Conservation (phyloP, 2,113 vertebrate species). For the Apodemus sylvaticus region DNA sequence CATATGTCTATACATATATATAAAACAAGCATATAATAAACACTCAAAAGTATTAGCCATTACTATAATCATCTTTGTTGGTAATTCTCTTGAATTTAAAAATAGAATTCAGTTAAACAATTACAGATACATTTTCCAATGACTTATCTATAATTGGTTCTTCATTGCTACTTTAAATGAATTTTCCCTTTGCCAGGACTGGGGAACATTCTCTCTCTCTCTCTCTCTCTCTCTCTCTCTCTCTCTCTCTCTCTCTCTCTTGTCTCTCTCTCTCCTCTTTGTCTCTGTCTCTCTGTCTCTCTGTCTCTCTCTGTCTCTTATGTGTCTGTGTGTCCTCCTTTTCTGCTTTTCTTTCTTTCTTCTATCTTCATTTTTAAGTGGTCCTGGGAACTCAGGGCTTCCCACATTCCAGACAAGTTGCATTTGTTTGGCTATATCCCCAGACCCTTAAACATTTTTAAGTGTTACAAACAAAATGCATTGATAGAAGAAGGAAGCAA, state of each 20-base stretch:
- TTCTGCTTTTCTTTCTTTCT: neutral
- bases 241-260: neutral
- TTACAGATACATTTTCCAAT: slow-evolving; percentile 16
- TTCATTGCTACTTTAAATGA: slow-evolving; percentile 1
- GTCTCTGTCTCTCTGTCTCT: neutral
- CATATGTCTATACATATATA: neutral
- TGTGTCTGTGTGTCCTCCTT: neutral
- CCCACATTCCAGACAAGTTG: neutral
- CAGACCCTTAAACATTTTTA: slow-evolving; percentile 21
- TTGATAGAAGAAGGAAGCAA: neutral
- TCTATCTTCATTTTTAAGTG: neutral
- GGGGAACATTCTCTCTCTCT: neutral
- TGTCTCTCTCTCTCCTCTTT: neutral
- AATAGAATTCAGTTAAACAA: slow-evolving; percentile 22
- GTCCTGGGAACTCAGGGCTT: neutral
- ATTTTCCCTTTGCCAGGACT: neutral
- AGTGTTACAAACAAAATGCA: slow-evolving; percentile 30
- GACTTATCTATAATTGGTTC: slow-evolving; percentile 21
- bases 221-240: neutral
- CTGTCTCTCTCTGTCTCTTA: no score
- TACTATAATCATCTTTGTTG: slow-evolving; percentile 27
- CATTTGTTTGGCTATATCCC: neutral
- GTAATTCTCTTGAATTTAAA: slow-evolving; percentile 51
- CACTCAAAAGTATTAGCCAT: slow-evolving; percentile 13
- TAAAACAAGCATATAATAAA: neutral